These are phyloP conservation scores for Muscicapa comitata DNA, from an alignment of 2,797 vertebrate species.

Conservation along the genomic window DNA sequence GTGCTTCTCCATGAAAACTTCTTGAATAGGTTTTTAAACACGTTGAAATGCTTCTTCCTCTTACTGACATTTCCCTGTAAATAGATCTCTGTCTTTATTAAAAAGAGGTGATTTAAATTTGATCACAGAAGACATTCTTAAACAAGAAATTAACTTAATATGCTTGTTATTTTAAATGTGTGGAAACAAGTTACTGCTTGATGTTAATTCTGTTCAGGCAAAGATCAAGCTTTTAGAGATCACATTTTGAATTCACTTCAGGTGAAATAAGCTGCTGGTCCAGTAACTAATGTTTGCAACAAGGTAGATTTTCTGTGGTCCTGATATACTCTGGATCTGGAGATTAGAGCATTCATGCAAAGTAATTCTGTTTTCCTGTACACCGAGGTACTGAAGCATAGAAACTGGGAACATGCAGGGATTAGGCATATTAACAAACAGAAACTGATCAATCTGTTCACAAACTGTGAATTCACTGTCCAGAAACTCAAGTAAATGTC, in stretches of 20 bases:
- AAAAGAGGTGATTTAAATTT: neutral
- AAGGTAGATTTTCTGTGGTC: neutral
- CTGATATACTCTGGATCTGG: neutral
- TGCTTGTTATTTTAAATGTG: neutral
- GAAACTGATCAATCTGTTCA: slow-evolving; percentile 30
- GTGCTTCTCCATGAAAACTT: slow-evolving; percentile 16
- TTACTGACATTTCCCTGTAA: neutral
- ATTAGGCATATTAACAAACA: slow-evolving; percentile 52
- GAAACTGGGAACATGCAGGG: neutral
- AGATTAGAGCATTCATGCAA: slow-evolving; percentile 57
- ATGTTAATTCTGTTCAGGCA: neutral
- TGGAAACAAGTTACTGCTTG: neutral
- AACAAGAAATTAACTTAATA: neutral
- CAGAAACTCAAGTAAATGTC: neutral
- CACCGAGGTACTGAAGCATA: neutral
- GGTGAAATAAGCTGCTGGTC: neutral
- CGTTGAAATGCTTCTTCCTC: neutral
- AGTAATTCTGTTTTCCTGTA: slow-evolving; percentile 51
- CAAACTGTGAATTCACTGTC: neutral
- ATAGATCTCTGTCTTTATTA: neutral
- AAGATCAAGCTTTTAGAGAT: neutral
- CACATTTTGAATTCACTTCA: neutral
- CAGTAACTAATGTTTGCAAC: neutral
- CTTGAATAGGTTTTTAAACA: slow-evolving; percentile 25
- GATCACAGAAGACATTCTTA: neutral